Base-by-base conservation (phyloP, 2,888 invertebrate genomes). In the Drosophila austrosaltans region DNA sequence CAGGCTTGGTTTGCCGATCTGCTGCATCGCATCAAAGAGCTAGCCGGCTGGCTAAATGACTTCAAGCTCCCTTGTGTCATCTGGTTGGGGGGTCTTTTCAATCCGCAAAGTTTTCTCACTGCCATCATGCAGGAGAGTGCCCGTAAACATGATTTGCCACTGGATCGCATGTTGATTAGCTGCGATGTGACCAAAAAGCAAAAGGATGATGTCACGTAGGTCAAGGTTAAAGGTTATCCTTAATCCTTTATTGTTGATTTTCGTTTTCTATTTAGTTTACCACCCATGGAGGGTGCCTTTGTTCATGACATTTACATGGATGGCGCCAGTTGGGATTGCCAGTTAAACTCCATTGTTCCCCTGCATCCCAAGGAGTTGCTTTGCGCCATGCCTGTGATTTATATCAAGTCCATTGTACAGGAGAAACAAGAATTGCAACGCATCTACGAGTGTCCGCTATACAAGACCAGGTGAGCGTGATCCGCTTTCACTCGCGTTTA, bases 101-200 rank as follows among this genome's bases (percentile, higher is more conserved):
- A 98, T 93, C 98, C 98, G 0, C 98, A 99, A 93, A 98, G 98
- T 28, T 98, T 99, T 93, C 93, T 99, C 63, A 99, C 98, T 0
- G 98, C 98, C 68, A 98, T 99, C 90, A 98, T 98, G 98, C 99
- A 99, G 93, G 98, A 97, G 93, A 98, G 98, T 72, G 98, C 98
- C 0, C 94, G 98, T 32, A 98, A 96, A 93, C 98, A 98, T 92
- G 98, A 98, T 92, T 96, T 98, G 95, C 98, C 98, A 0, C 93
- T 99, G 75, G 98, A 99, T 93, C 97, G 97, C 92, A 98, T 99
- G 98, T 97, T 97, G 90, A 94, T 98, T 67, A 96, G 97, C 91
- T 98, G 98, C 89, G 98, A 99, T 90, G 98, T 99, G 64, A 98
- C 98, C 36, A 98, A 98, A 92, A 98, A 97, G 91, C 94, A 93